Evolutionary conservation across 2,888 invertebrate species (phyloP).

Genomic region (Lithophane leautieri): DNA sequence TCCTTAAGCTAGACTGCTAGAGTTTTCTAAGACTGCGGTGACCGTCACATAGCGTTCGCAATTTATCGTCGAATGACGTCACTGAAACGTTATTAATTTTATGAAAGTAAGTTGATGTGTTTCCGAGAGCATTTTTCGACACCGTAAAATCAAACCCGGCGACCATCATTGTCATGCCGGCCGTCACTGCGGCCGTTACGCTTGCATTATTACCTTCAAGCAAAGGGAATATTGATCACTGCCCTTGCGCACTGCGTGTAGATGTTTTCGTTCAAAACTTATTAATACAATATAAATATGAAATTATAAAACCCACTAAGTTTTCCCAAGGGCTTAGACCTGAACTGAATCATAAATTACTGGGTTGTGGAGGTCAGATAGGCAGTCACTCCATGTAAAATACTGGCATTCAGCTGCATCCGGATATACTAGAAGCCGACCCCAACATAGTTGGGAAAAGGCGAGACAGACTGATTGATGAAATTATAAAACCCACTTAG

Average conservation of each 20-base stretch:
- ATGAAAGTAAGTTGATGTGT: background rate
- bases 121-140: too few species aligned
- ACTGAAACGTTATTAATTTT: background rate
- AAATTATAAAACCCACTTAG: slow-evolving; percentile 9
- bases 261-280: background rate
- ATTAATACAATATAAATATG: background rate
- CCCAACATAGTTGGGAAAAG: too few species aligned
- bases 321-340: slow-evolving; percentile 14
- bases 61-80: background rate
- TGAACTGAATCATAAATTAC: too few species aligned
- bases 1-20: too few species aligned
- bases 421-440: too few species aligned
- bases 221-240: background rate
- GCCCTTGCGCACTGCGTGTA: background rate
- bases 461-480: too few species aligned
- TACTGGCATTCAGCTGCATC: too few species aligned
- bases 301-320: slow-evolving; percentile 5
- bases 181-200: background rate
- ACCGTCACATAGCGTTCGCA: background rate
- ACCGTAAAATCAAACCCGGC: too few species aligned
- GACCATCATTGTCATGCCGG: background rate
- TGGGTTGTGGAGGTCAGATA: too few species aligned
- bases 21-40: background rate
- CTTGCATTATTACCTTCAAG: background rate
- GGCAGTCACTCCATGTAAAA: too few species aligned